Evolutionary conservation across 2,797 vertebrate species (phyloP).

Genomic region (Neomorphus geoffroyi): DNA sequence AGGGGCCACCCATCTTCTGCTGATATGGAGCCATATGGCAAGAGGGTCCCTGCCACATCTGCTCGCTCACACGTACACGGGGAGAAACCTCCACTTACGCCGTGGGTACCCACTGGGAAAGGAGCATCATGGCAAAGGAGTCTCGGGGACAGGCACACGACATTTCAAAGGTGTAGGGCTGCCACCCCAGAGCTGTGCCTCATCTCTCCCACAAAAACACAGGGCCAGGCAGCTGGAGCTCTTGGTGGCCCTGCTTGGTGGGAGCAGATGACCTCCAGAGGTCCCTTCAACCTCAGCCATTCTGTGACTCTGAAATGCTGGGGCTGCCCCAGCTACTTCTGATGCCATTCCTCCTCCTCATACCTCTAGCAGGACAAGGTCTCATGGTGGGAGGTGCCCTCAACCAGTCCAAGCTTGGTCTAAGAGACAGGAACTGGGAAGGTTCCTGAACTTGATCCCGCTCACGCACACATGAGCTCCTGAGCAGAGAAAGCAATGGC

Average conservation of each 20-base stretch:
- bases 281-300: neutral
- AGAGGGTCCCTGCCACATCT: accelerated
- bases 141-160: neutral
- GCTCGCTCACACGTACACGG: accelerated
- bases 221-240: neutral
- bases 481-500: neutral
- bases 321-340: neutral
- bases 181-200: neutral
- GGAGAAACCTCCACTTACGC: neutral
- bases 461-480: accelerated
- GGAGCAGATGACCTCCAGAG: neutral
- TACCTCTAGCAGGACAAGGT: neutral
- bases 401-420: neutral
- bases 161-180: neutral
- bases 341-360: neutral
- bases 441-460: neutral
- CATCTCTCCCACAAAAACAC: neutral
- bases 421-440: neutral
- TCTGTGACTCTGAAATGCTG: neutral
- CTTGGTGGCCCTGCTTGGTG: neutral
- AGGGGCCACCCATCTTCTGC: neutral
- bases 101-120: neutral
- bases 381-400: neutral
- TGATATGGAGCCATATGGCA: neutral
- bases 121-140: neutral